These are phyloP conservation scores for Pristionchus entomophagus DNA, from an alignment of 2,888 invertebrate genomes.

Conservation along the genomic window DNA sequence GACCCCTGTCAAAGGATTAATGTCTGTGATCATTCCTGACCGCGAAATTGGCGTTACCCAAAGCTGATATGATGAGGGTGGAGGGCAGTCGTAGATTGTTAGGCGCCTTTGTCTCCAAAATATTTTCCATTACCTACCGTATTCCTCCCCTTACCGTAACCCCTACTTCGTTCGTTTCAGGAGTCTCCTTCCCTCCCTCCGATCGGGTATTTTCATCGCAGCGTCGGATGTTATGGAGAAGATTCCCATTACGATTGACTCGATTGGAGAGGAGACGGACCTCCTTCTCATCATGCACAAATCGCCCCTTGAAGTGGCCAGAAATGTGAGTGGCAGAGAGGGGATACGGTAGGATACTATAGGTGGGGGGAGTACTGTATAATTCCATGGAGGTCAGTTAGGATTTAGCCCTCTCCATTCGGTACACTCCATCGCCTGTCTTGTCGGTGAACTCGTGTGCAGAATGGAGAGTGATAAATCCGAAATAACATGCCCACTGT, in stretches of 20 bases:
- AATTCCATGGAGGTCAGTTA: background rate
- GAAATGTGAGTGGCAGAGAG: constrained; percentile 20
- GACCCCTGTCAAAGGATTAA: no score
- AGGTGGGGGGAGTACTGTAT: background rate
- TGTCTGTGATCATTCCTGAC: no score
- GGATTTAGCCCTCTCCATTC: no score
- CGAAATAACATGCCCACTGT: no score
- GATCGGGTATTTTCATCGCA: constrained; percentile 76
- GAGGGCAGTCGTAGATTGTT: background rate
- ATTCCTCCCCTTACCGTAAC: background rate
- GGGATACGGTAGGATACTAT: background rate
- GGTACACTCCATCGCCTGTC: no score
- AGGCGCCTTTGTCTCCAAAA: background rate
- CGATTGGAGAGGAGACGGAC: background rate
- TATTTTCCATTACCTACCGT: background rate
- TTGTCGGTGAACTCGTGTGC: no score
- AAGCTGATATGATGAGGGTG: no score
- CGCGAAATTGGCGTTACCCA: no score
- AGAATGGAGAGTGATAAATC: no score
- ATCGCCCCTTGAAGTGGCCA: background rate
- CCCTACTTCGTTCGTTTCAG: constrained; percentile 67
- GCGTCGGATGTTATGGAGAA: constrained; percentile 77
- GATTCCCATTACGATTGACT: background rate
- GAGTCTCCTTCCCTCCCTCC: constrained; percentile 64
- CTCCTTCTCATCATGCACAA: constrained; percentile 14